Percentiles rank a stretch among this genome's conserved stretches.
Evolutionary conservation across 1,140 invertebrate genomes (phyloP).

Genomic region (Cydia fagiglandana): DNA sequence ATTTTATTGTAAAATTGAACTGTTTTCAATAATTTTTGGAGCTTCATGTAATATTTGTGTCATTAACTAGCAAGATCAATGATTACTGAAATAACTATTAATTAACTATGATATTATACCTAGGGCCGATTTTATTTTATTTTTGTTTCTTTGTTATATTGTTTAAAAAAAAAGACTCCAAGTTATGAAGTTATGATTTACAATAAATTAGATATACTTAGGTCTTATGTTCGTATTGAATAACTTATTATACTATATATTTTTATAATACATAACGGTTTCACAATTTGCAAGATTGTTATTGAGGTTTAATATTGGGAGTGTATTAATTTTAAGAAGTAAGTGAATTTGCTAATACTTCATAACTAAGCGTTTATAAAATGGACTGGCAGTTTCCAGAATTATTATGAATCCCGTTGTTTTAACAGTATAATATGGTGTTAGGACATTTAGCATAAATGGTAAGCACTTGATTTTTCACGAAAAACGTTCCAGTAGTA

Average conservation of each 20-base stretch:
- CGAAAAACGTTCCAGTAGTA: background rate
- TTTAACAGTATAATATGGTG: background rate
- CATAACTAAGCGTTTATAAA: background rate
- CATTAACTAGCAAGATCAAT: background rate
- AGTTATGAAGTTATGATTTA: background rate
- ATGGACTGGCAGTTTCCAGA: background rate
- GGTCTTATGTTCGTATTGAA: background rate
- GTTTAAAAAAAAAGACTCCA: background rate
- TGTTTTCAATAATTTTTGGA: background rate
- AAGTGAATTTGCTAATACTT: background rate
- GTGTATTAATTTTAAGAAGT: background rate
- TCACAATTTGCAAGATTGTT: background rate
- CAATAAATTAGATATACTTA: background rate
- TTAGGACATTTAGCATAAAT: background rate
- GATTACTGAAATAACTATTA: too few relatives aligned
- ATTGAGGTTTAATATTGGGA: background rate
- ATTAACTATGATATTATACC: too few relatives aligned
- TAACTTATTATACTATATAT: background rate
- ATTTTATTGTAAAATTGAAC: background rate
- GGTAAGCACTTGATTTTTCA: background rate
- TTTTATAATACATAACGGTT: background rate
- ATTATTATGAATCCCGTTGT: too few relatives aligned
- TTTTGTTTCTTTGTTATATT: background rate
- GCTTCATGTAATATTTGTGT: background rate
- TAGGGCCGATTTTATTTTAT: background rate